Percentiles rank a stretch among this genome's conserved stretches.
Evolutionary conservation across 2,113 vertebrate species (phyloP).

Genomic region (Nicator chloris): DNA sequence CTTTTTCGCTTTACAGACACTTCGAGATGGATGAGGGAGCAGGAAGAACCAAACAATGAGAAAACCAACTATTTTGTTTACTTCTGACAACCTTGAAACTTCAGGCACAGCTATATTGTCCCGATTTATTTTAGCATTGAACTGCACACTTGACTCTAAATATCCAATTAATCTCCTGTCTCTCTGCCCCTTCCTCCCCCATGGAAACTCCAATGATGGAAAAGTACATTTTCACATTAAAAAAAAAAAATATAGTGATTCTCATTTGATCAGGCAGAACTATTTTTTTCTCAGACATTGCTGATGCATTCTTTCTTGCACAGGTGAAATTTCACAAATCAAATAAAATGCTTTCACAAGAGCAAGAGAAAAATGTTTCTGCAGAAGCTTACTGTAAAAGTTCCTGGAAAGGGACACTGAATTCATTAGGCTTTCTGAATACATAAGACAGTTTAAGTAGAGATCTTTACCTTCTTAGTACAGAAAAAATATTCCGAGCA

Average conservation of each 20-base stretch:
- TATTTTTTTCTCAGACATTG: background rate
- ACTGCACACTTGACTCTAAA: background rate
- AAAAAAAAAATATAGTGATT: background rate
- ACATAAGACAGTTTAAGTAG: background rate
- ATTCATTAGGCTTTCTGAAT: background rate
- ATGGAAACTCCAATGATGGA: background rate
- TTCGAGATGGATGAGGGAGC: accelerated
- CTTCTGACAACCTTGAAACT: background rate
- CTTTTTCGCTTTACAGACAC: background rate
- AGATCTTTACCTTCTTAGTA: background rate
- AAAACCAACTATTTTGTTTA: background rate
- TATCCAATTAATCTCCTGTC: background rate
- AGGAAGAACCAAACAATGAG: background rate
- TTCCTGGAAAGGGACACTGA: background rate
- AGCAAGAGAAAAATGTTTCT: background rate
- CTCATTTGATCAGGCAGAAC: background rate
- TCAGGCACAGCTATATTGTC: background rate
- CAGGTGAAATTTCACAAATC: background rate
- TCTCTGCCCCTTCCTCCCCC: background rate
- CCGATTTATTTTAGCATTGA: background rate
- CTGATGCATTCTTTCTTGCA: background rate
- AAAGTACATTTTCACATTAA: background rate
- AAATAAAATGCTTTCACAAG: background rate
- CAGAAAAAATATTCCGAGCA: background rate
- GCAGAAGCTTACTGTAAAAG: background rate